Percentiles rank a stretch among this genome's conserved stretches.
phyloP scores from a whole-genome alignment of 2,797 vertebrate species.

The Channa striata region DNA sequence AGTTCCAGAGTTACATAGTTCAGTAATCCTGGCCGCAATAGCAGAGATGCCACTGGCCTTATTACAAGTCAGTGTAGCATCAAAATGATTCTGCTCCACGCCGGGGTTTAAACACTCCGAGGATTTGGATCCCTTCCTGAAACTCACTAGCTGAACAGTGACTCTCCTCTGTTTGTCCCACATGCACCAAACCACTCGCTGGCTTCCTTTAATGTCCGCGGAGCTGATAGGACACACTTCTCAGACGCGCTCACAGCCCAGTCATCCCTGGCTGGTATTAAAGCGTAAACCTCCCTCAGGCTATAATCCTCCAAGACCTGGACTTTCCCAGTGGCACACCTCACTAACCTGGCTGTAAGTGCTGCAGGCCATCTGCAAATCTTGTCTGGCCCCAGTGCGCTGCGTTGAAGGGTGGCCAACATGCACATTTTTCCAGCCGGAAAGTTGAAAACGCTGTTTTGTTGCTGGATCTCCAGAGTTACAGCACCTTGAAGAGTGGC shows the following conservation, averaged over 20 bases:
- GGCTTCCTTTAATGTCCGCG: constrained; percentile 57
- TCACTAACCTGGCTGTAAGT: constrained; percentile 67
- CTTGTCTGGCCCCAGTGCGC: constrained; percentile 55
- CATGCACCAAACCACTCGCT: constrained; percentile 37
- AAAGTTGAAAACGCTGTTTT: constrained; percentile 40
- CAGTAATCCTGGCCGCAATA: too few relatives aligned
- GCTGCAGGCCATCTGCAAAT: constrained; percentile 70
- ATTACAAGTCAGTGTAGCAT: too few relatives aligned
- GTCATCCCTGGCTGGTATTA: constrained; percentile 69
- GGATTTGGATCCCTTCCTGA: constrained; percentile 20
- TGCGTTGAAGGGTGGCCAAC: constrained; percentile 34
- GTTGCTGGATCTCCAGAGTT: constrained; percentile 28
- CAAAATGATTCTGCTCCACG: too few relatives aligned
- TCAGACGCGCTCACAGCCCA: constrained; percentile 55
- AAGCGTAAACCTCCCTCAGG: constrained; percentile 66
- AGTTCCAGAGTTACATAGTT: too few relatives aligned
- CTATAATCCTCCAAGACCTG: constrained; percentile 72
- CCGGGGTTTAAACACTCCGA: not conserved
- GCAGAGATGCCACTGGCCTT: too few relatives aligned
- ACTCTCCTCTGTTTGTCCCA: constrained; percentile 29
- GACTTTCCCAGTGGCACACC: constrained; percentile 71
- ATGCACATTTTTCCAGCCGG: constrained; percentile 40
- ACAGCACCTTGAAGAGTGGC: constrained; percentile 19
- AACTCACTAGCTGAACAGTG: constrained; percentile 20
- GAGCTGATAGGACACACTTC: constrained; percentile 52